phyloP scores from a whole-genome alignment of 92 coral and sea anemone species.

The Galaxea fascicularis region DNA sequence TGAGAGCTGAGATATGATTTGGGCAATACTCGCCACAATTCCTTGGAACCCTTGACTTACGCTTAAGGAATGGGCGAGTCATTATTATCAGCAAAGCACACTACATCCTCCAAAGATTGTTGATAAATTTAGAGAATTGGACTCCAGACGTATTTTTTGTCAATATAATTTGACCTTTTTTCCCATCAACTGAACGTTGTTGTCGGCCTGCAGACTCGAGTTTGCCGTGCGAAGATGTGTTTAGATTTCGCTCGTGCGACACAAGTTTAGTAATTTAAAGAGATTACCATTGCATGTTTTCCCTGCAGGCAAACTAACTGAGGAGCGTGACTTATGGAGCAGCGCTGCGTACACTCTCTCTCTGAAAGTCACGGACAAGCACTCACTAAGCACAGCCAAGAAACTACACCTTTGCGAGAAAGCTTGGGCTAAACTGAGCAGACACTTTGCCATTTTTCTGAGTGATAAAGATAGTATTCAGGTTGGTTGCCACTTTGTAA shows the following conservation, averaged over 20 bases:
- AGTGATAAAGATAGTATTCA: constrained; percentile 95
- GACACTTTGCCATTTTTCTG: constrained; percentile 90
- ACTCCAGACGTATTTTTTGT: too few species aligned
- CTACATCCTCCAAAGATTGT: too few species aligned
- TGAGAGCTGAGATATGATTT: too few species aligned
- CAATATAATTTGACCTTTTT: too few species aligned
- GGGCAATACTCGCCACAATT: too few species aligned
- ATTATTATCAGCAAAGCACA: too few species aligned
- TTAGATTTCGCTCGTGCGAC: not conserved
- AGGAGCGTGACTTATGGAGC: constrained; percentile 97
- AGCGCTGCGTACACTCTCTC: constrained; percentile 96
- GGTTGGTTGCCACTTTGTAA: constrained; percentile 55
- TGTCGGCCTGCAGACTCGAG: too few species aligned
- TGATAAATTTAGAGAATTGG: too few species aligned
- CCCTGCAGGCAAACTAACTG: constrained; percentile 78
- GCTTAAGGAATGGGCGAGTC: too few species aligned
- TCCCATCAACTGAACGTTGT: too few species aligned
- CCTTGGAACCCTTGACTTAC: too few species aligned
- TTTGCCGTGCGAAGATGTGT: not conserved
- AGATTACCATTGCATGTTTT: not conserved
- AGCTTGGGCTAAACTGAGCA: constrained; percentile 97
- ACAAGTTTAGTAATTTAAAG: not conserved
- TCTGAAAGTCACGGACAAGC: constrained; percentile 92
- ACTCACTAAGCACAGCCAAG: constrained; percentile 92
- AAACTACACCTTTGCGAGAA: constrained; percentile 92